Percentiles rank a stretch among this genome's conserved stretches.
Evolutionary conservation across 2,113 vertebrate genomes (phyloP).

Genomic region (Oncorhynchus mykiss): DNA sequence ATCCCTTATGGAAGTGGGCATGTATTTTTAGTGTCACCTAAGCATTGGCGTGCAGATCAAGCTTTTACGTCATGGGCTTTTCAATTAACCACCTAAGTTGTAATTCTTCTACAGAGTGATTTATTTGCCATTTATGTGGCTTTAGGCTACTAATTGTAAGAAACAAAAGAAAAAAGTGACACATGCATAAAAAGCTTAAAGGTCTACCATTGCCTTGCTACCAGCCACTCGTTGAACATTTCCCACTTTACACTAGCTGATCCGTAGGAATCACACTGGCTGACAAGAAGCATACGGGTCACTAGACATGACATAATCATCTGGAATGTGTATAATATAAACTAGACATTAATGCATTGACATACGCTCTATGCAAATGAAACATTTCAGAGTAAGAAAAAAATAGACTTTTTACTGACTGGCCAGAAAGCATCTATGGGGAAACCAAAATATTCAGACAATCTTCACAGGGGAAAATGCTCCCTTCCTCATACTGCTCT

Average conservation of each 20-base stretch:
- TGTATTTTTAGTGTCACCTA: too few species aligned
- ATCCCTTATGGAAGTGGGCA: too few species aligned
- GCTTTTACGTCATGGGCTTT: too few species aligned
- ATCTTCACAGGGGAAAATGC: constrained; percentile 4
- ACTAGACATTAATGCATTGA: too few species aligned
- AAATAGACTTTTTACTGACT: background rate
- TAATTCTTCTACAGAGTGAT: background rate
- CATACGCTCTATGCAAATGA: background rate
- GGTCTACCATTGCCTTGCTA: background rate
- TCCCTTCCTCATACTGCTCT: too few species aligned
- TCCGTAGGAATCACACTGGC: background rate
- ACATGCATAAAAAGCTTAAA: too few species aligned
- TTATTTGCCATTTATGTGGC: background rate
- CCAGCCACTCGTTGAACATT: background rate
- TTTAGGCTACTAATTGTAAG: too few species aligned
- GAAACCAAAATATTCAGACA: constrained; percentile 28
- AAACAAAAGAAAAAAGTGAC: too few species aligned
- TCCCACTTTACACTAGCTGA: too few species aligned
- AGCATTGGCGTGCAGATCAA: too few species aligned
- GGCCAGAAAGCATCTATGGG: constrained; percentile 38
- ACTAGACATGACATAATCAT: background rate
- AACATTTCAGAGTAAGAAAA: constrained; percentile 17
- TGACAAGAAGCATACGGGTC: constrained; percentile 11
- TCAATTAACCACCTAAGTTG: background rate
- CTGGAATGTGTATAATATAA: constrained; percentile 42